Evolutionary conservation across 92 coral and sea anemone species (phyloP), one percentile per base, ranked within the genome.

Genomic region (Epizoanthus illoricatus): DNA sequence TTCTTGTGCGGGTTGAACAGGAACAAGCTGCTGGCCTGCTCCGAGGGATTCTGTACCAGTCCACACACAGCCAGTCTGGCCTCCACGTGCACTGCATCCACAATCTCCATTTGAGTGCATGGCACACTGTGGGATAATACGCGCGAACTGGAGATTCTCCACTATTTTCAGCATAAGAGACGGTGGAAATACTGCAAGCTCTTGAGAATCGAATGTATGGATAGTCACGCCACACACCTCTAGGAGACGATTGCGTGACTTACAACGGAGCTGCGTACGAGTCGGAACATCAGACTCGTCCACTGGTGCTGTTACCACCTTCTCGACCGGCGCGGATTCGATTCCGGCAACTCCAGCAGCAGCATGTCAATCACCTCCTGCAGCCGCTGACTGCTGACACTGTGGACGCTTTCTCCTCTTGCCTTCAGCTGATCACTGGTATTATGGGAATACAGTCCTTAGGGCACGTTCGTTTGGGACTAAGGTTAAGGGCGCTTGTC

Each of bases 1-100:
- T 74, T 65, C 55, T 84, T 74, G 41, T 73, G 75, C 42, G 87
- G 87, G 57, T 84, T 80, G 61, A 84, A 84, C 49, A 84, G 65
- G 67, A 74, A 84, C 19, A 76, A 54, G n/a, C 43, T 73, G 49
- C 75, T 65, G 40, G 56, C 66, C 58, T 59, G 58, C 9, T 52
- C 58, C 73, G 13, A 60, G 72, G 80, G 73, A 1, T 47, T 47
- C 69, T 54, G 54, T 18, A 73, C 49, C 18, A 56, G 81, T 20
- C 75, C 87, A 65, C 87, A 84, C 13, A 75, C 68, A 0, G 87
- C 76, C 20, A 84, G 56, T 49, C 41, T 74, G 6, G 74, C 87
- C 23, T 74, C 12, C 69, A 64, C 87, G 41, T 42, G 60, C 75
- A n/a, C 82, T 33, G 75, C 60, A 71, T 84, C 81, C 21, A 66